Evolutionary conservation across 2,113 vertebrate species (phyloP), one percentile per base, ranked within the genome.

Genomic region (Synchiropus splendidus): DNA sequence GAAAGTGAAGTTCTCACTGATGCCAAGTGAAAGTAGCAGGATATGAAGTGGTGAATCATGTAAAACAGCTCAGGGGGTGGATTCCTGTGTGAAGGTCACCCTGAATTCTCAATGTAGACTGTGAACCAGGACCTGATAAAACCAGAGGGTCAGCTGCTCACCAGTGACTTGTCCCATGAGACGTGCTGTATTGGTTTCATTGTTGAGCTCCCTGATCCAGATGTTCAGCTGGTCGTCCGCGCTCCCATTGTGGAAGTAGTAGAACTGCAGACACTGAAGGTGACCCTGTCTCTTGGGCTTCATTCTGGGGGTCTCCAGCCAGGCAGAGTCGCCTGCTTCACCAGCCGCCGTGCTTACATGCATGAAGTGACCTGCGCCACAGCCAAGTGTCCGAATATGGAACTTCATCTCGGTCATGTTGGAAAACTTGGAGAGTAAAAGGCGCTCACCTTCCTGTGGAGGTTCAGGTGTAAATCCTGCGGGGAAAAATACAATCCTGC

Each of bases 201-300:
- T 2, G 3, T 54, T 1, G 50, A 70, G 91, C 36, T 90, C 81
- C 64, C 77, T 83, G 35, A 88, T 49, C 50, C 72, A 86, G 51
- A 94, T 71, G 15, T 78, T 79, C 15, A 92, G 78, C 4, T 5
- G 2, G 1, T 90, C 86, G 0, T 21, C 59, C 54, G 61, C 5
- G 0, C 45, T 66, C n/a, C 89, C 86, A 1, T 70, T 89, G 58
- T 86, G 27, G 31, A 82, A 88, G 37, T 89, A 83, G 70, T 85
- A 92, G 67, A 93, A 91, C 45, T 92, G 80, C 54, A 93, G 67
- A 50, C 91, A 93, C 71, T 92, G 89, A 18, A 86, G 38, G 9
- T 31, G 42, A 44, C 70, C 66, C 0, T 56, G 75, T 72, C 58
- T 81, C 75, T 5, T 48, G 3, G 83, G 83, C 34, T 55, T 88